phyloP scores from a whole-genome alignment of 2,113 vertebrate species.

The Tragelaphus buxtoni region DNA sequence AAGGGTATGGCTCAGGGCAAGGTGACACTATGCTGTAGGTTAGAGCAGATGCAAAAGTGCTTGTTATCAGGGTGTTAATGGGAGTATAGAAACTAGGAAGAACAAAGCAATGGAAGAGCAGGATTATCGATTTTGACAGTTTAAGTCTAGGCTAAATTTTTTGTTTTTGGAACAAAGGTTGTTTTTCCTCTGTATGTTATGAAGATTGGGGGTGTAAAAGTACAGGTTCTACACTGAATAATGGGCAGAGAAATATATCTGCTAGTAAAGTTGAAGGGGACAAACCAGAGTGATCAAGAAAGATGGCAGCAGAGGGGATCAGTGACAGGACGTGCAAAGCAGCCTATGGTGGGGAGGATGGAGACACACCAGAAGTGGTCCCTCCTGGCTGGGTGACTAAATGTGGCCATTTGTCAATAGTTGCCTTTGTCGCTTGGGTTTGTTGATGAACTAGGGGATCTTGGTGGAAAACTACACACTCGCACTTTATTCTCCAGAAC shows the following conservation, averaged over 20 bases:
- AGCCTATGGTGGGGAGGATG: background rate
- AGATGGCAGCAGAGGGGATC: too few relatives aligned
- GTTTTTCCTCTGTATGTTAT: background rate
- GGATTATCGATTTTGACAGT: background rate
- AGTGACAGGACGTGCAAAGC: background rate
- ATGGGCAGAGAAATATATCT: background rate
- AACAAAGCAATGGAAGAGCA: background rate
- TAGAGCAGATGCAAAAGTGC: background rate
- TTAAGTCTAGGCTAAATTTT: background rate
- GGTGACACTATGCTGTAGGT: background rate
- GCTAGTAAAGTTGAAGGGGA: background rate
- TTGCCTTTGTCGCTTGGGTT: background rate
- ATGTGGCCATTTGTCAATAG: background rate
- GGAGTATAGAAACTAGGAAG: background rate
- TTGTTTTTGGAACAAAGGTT: background rate
- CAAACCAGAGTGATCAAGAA: background rate
- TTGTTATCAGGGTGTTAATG: background rate
- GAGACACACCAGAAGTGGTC: rapidly evolving
- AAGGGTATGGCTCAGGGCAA: background rate
- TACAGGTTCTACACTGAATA: background rate
- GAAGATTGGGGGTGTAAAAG: background rate
- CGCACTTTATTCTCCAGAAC: background rate
- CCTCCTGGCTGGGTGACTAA: background rate
- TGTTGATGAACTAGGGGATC: background rate
- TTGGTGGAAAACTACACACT: background rate